Evolutionary conservation across 2,797 vertebrate species (phyloP).

Genomic region (Paedocypris micromegethes): DNA sequence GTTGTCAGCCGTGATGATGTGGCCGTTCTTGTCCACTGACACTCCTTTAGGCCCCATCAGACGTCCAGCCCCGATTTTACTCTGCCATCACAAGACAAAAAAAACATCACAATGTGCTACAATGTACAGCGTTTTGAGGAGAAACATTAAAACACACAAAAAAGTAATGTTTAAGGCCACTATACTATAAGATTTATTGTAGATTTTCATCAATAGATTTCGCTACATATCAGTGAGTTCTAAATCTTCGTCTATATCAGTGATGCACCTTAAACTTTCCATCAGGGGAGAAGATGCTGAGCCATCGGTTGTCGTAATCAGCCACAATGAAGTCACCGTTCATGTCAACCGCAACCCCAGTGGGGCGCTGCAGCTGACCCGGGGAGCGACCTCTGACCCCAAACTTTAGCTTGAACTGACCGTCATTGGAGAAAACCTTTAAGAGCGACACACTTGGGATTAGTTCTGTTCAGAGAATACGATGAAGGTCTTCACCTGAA

Average conservation of each 20-base stretch:
- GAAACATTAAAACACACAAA: too few species aligned
- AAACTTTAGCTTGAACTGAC: slow-evolving; percentile 92
- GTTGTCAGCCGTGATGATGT: slow-evolving; percentile 95
- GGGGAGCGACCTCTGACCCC: slow-evolving; percentile 91
- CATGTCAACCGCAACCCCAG: slow-evolving; percentile 85
- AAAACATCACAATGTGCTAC: background rate
- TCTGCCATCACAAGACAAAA: slow-evolving; percentile 60
- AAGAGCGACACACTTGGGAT: background rate
- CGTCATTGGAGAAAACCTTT: slow-evolving; percentile 89
- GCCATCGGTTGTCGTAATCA: slow-evolving; percentile 96
- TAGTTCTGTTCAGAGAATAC: background rate
- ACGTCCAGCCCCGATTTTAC: slow-evolving; percentile 86
- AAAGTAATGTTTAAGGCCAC: too few species aligned
- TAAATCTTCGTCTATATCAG: background rate
- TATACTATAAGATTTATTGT: too few species aligned
- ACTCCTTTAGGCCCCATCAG: slow-evolving; percentile 96
- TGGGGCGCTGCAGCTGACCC: slow-evolving; percentile 90
- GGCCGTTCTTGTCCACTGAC: slow-evolving; percentile 88
- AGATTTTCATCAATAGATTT: too few species aligned
- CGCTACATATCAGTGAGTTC: too few species aligned
- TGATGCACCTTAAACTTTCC: slow-evolving; percentile 86
- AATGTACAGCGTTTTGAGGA: too few species aligned
- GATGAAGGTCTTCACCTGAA: slow-evolving; percentile 71
- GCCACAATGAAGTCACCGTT: slow-evolving; percentile 94
- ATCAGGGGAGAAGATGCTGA: slow-evolving; percentile 92